Base-by-base conservation (phyloP, 2,797 vertebrate species). In the Rhadinocentrus ornatus region DNA sequence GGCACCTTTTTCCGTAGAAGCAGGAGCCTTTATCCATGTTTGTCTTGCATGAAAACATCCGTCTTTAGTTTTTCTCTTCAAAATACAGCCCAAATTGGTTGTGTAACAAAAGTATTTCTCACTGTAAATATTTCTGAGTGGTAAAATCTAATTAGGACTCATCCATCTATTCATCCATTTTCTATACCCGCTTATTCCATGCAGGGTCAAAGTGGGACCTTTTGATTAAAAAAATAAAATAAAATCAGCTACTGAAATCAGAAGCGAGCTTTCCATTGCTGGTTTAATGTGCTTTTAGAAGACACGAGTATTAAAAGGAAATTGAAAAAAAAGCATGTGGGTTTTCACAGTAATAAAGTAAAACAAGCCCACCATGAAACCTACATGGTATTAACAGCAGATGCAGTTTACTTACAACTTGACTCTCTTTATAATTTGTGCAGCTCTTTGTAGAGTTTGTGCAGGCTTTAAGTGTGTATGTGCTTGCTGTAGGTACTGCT, bases 401-500 rank as follows among this genome's bases (percentile, higher is more conserved):
- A 27, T 54, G 26, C 15, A 54, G 48, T 13, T 50, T 50, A 50
- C n/a, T 22, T n/a, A 1, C n/a, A 50, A 50, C n/a, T 24, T 15
- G 12, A 26, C 13, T 27, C 20, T 11, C 2, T 34, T 56, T 32
- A 11, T 8, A 48, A 57, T 34, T 18, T 48, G 6, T 71, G 3
- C 9, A 1, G 0, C 32, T 48, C 6, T 50, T 35, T 58, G 22
- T 16, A 29, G 31, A 29, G 22, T 60, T 52, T 53, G 24, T 54
- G 6, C 29, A 10, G 41, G 13, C 58, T 22, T 55, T 61, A 44
- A 16, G 35, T 56, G 12, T 54, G 3, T 62, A 8, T 68, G 10
- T n/a, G 7, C 58, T 54, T 34, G 52, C 32, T 52, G 13, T 71
- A 99, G 98, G 95, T 99, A 24, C 91, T 99, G 89, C 88, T 99